phyloP scores from a whole-genome alignment of 2,113 vertebrate genomes.

The Sialia sialis region DNA sequence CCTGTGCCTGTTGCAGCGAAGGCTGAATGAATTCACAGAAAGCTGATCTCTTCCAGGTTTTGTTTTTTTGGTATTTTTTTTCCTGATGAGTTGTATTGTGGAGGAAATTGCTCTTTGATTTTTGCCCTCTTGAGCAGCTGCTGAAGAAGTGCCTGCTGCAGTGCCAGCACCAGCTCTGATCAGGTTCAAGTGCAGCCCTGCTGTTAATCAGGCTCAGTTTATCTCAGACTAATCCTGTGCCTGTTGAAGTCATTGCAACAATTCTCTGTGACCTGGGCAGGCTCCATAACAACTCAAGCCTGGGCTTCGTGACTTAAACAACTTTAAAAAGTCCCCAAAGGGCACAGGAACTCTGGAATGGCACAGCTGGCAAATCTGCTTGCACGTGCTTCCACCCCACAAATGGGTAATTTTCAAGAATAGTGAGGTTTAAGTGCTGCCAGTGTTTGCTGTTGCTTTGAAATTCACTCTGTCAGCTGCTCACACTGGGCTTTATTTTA shows the following conservation, averaged over 20 bases:
- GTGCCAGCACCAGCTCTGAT: neutral
- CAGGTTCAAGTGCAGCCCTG: neutral
- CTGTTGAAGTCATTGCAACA: neutral
- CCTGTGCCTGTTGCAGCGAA: neutral
- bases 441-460: neutral
- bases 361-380: neutral
- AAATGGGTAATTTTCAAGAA: neutral
- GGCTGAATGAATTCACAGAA: neutral
- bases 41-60: neutral
- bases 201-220: neutral
- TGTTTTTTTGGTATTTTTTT: neutral
- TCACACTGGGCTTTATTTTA: neutral
- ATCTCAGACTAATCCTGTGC: neutral
- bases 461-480: neutral
- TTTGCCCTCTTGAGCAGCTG: slow-evolving; percentile 2
- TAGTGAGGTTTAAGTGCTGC: neutral
- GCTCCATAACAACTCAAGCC: neutral
- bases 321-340: neutral
- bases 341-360: neutral
- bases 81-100: neutral
- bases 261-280: neutral
- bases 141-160: neutral
- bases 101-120: slow-evolving; percentile 8
- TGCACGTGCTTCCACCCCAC: neutral
- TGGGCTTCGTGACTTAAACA: neutral